phyloP scores from a whole-genome alignment of 2,888 invertebrate species.

The Polydrusus cervinus region DNA sequence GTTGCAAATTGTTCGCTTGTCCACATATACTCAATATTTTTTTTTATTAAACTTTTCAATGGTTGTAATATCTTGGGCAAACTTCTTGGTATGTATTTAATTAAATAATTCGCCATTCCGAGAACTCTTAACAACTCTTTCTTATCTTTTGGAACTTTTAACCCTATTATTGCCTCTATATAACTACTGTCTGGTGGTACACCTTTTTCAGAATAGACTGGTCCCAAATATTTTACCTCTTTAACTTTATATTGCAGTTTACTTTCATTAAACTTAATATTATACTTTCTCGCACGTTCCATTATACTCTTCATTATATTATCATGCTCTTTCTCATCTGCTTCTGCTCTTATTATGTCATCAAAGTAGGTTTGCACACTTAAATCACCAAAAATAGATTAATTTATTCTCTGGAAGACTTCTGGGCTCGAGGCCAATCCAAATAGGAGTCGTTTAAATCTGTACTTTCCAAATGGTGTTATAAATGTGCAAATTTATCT shows the following conservation, averaged over 20 bases:
- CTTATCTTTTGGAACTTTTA: conserved; percentile 39
- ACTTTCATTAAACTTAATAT: conserved; percentile 59
- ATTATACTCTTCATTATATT: conserved; percentile 54
- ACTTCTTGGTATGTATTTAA: conserved; percentile 50
- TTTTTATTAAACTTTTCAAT: conserved; percentile 55
- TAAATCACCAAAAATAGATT: conserved; percentile 46
- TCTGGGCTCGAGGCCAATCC: conserved; percentile 53
- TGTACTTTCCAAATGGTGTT: conserved; percentile 56
- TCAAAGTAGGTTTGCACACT: conserved; percentile 59
- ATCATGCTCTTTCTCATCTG: conserved; percentile 55
- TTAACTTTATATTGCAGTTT: conserved; percentile 55
- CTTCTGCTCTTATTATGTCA: conserved; percentile 58
- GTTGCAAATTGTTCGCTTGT: conserved; percentile 45
- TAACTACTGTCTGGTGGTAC: conserved; percentile 53
- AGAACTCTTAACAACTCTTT: conserved; percentile 58
- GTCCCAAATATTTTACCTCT: conserved; percentile 58
- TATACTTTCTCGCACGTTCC: conserved; percentile 52
- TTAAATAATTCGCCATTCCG: conserved; percentile 59
- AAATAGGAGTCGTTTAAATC: conserved; percentile 52
- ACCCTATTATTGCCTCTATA: conserved; percentile 49
- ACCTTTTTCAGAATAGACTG: conserved; percentile 49
- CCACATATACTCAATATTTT: conserved; percentile 56
- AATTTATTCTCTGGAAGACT: conserved; percentile 56
- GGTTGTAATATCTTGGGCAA: conserved; percentile 40
- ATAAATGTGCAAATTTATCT: conserved; percentile 53